Percentiles rank a stretch among this genome's conserved stretches.
These are phyloP conservation scores for Tanytarsus gracilentus DNA, from an alignment of 2,888 invertebrate species.

Conservation along the genomic window DNA sequence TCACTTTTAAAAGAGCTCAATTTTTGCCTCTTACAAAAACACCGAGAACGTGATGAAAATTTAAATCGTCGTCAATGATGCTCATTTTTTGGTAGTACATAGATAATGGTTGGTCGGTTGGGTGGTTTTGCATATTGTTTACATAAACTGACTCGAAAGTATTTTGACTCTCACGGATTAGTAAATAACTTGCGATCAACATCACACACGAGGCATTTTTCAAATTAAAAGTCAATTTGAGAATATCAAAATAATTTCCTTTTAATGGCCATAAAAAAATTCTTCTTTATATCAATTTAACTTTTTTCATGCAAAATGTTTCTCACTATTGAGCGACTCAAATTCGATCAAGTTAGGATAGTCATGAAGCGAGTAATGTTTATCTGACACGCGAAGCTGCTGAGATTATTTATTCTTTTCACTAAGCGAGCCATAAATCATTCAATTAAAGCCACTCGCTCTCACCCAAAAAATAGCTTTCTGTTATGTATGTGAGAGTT, in stretches of 20 bases:
- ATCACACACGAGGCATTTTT: too few species aligned
- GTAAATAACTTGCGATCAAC: too few species aligned
- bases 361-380: slow-evolving; percentile 4
- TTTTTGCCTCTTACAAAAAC: too few species aligned
- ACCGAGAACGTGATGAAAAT: slow-evolving; percentile 15
- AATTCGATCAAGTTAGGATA: too few species aligned
- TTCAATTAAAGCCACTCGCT: slow-evolving; percentile 14
- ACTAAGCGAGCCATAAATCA: slow-evolving; percentile 3
- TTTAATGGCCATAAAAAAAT: slow-evolving; percentile 6
- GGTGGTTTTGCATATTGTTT: too few species aligned
- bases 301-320: slow-evolving; percentile 4
- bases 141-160: too few species aligned
- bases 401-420: slow-evolving; percentile 13
- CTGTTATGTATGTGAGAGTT: too few species aligned
- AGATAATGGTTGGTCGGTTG: too few species aligned
- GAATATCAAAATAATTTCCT: slow-evolving; percentile 6
- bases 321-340: background rate
- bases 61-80: background rate
- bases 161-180: too few species aligned
- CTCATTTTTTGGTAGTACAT: too few species aligned
- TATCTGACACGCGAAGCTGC: slow-evolving; percentile 16
- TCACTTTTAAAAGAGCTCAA: background rate
- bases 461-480: background rate
- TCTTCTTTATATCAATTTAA: background rate
- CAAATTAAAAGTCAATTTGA: background rate